phyloP scores from a whole-genome alignment of 2,888 invertebrate species.

The Cenopis cana region DNA sequence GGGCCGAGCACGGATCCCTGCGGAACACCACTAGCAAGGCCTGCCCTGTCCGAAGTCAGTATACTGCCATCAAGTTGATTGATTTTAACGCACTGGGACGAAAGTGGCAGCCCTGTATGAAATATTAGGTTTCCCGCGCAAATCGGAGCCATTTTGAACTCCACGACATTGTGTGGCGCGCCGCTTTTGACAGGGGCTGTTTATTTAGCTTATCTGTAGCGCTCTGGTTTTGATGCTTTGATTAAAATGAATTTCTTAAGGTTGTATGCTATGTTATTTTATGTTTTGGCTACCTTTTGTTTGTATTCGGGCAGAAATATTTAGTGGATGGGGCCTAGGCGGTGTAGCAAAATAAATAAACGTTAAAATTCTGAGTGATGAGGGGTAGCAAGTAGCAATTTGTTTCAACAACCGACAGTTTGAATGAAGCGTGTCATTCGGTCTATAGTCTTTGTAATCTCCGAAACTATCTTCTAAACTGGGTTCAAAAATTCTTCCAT shows the following conservation, averaged over 20 bases:
- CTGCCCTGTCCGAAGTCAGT: no score
- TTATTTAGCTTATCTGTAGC: conserved; percentile 35
- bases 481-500: no score
- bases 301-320: not conserved
- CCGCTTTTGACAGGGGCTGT: conserved; percentile 68
- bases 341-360: no score
- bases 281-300: not conserved
- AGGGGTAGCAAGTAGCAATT: not conserved
- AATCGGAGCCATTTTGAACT: conserved; percentile 55
- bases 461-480: no score
- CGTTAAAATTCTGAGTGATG: not conserved
- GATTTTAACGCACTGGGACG: no score
- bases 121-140: conserved; percentile 67
- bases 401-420: no score
- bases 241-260: conserved; percentile 31
- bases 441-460: no score
- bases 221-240: conserved; percentile 32
- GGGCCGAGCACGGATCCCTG: no score
- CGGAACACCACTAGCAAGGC: no score
- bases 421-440: no score
- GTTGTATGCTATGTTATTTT: conserved; percentile 1
- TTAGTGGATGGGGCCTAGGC: no score
- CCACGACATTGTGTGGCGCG: conserved; percentile 78
- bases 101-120: conserved; percentile 55
- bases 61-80: no score